These are phyloP conservation scores for Chionoecetes opilio DNA, from an alignment of 1,140 invertebrate genomes.

Conservation along the genomic window DNA sequence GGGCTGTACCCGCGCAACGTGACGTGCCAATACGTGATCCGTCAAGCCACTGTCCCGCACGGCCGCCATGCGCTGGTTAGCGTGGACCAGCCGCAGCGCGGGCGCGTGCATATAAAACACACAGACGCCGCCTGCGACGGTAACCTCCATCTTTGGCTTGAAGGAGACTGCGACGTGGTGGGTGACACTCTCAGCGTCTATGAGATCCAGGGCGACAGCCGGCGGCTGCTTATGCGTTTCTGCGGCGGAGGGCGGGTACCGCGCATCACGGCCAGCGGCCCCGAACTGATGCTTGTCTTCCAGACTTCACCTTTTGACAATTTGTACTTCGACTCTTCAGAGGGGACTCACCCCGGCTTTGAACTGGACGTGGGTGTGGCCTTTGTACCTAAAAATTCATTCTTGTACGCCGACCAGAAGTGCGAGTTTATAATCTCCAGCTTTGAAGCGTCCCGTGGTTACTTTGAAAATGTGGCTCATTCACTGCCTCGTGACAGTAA, in stretches of 20 bases:
- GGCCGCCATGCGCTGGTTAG: slow-evolving; percentile 80
- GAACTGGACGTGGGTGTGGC: slow-evolving; percentile 93
- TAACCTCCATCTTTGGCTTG: slow-evolving; percentile 85
- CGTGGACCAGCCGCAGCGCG: slow-evolving; percentile 75
- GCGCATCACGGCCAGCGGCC: slow-evolving; percentile 92
- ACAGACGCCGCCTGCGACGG: slow-evolving; percentile 78
- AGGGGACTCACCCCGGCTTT: slow-evolving; percentile 87
- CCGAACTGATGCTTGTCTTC: slow-evolving; percentile 94
- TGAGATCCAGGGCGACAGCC: slow-evolving; percentile 93
- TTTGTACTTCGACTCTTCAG: slow-evolving; percentile 79
- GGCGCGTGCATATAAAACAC: slow-evolving; percentile 80
- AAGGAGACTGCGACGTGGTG: slow-evolving; percentile 93
- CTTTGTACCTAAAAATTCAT: slow-evolving; percentile 84
- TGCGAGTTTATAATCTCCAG: slow-evolving; percentile 80
- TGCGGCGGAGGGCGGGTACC: slow-evolving; percentile 94
- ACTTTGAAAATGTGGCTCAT: slow-evolving; percentile 81
- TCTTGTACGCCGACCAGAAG: slow-evolving; percentile 78
- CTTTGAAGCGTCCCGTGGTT: slow-evolving; percentile 75
- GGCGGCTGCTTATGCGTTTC: slow-evolving; percentile 94
- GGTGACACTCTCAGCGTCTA: slow-evolving; percentile 95
- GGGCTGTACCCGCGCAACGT: slow-evolving; percentile 93
- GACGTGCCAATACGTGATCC: slow-evolving; percentile 91
- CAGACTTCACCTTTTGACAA: slow-evolving; percentile 94
- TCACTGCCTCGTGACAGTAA: slow-evolving; percentile 79
- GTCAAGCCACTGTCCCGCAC: slow-evolving; percentile 88